Conservation (phyloP, 2,113 vertebrate genomes). For the Takifugu bimaculatus region DNA sequence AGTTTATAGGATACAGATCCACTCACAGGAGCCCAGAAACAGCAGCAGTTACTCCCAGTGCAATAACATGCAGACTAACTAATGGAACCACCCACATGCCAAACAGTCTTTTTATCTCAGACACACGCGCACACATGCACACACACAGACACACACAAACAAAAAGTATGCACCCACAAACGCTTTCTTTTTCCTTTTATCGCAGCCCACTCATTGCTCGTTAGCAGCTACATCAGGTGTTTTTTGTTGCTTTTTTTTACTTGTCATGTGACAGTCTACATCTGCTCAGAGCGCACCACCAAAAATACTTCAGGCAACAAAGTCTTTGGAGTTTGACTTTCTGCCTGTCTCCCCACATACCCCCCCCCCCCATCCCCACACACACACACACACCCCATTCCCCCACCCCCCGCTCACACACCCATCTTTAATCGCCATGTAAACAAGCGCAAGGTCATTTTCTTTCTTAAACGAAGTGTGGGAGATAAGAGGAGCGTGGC, state of each 20-base stretch:
- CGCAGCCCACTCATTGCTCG: constrained; percentile 55
- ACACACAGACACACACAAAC: not conserved
- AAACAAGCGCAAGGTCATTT: constrained; percentile 76
- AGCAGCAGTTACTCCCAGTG: constrained; percentile 53
- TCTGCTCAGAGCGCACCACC: constrained; percentile 44
- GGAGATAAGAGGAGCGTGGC: constrained; percentile 67
- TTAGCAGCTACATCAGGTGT: constrained; percentile 51
- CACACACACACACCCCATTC: too few relatives aligned
- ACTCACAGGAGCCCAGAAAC: constrained; percentile 48
- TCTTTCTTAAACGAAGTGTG: constrained; percentile 67
- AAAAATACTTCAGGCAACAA: constrained; percentile 61
- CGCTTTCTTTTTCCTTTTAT: constrained; percentile 18
- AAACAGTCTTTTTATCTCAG: constrained; percentile 55
- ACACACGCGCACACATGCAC: constrained; percentile 7
- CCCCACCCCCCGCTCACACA: constrained; percentile 33
- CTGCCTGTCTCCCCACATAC: constrained; percentile 33
- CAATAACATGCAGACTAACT: constrained; percentile 64
- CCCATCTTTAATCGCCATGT: constrained; percentile 73
- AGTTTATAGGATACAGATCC: constrained; percentile 29
- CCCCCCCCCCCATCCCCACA: constrained; percentile 7
- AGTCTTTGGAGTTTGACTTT: constrained; percentile 67
- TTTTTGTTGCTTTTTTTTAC: constrained; percentile 22
- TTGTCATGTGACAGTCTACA: constrained; percentile 41
- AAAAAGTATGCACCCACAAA: not conserved
- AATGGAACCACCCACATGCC: constrained; percentile 64